Evolutionary conservation across 1,140 invertebrate species (phyloP), one percentile per base, ranked within the genome.

Genomic region (Drosophila sp.): DNA sequence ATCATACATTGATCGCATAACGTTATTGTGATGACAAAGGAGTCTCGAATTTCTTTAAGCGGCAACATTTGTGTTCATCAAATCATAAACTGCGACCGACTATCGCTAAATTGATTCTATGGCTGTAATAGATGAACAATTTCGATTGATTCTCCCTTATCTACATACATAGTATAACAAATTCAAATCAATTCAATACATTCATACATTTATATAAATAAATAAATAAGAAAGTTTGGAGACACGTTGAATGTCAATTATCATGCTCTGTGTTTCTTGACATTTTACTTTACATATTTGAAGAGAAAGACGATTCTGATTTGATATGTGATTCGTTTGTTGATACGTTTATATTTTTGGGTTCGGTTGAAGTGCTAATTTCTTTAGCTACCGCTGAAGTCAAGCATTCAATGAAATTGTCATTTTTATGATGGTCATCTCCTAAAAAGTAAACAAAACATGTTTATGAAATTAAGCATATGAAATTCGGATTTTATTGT

Each of bases 241-340:
- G 11, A 36, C 34, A 36, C 9, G n/a, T 11, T 36, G 7, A 36
- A 36, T n/a, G n/a, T n/a, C 34, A 1, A 21, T 4, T 21, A 21
- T 29, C 27, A 34, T 34, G 7, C 7, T 36, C 0, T 36, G 34
- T 36, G 34, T 36, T 38, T 13, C 9, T 38, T 38, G 2, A 4
- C n/a, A 38, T 13, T 13, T 38, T 13, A 9, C 36, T n/a, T 38
- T 38, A 38, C 5, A n/a, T 38, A 13, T 38, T 38, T 38, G 36
- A 38, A 13, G 36, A 13, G 3, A 13, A 38, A 9, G 4, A 25
- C 6, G 18, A 25, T n/a, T 41, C 4, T 36, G 32, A 48, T 48
- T 61, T 40, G 32, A 69, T 38, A 61, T 50, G 16, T 9, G 16
- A 16, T 56, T 34, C 11, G 27, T 36, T 43, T 4, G 11, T 13